phyloP scores from a whole-genome alignment of 2,888 invertebrate genomes.

The Anagyrus pseudococci region DNA sequence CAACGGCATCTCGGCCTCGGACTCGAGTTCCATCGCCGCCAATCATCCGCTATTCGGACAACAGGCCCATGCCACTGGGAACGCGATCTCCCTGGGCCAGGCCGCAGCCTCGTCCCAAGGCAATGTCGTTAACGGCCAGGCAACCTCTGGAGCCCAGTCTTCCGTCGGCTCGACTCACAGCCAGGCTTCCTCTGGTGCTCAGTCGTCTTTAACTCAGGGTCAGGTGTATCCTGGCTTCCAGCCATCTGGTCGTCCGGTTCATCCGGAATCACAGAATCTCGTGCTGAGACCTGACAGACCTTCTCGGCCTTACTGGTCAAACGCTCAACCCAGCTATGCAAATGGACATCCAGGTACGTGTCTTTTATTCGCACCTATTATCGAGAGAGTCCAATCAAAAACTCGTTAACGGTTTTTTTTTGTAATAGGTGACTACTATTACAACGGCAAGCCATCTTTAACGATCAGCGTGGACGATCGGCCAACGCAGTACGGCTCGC shows the following conservation, averaged over 20 bases:
- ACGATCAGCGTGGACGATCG: constrained; percentile 9
- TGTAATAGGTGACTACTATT: constrained; percentile 18
- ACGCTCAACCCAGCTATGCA: constrained; percentile 11
- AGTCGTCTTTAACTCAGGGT: not conserved
- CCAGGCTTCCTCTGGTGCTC: constrained; percentile 42
- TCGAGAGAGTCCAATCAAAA: not conserved
- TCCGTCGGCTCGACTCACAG: constrained; percentile 45
- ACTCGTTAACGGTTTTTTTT: too few relatives aligned
- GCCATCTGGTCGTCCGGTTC: not conserved
- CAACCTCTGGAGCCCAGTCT: constrained; percentile 49
- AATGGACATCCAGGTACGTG: constrained; percentile 19
- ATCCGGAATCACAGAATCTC: not conserved
- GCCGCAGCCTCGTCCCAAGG: constrained; percentile 50
- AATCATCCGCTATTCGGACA: constrained; percentile 48
- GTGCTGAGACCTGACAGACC: constrained; percentile 3
- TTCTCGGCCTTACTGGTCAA: constrained; percentile 11
- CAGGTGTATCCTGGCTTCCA: not conserved
- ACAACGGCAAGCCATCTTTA: constrained; percentile 8
- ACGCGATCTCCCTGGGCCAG: constrained; percentile 48
- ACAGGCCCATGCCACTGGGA: constrained; percentile 45
- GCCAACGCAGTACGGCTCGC: not conserved
- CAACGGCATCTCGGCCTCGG: constrained; percentile 48
- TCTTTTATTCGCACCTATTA: not conserved
- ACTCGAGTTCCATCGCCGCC: constrained; percentile 47
- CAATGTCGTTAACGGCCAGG: constrained; percentile 50